These are phyloP conservation scores for Forbesichthys agassizii DNA, from an alignment of 2,113 vertebrate genomes.

Conservation along the genomic window DNA sequence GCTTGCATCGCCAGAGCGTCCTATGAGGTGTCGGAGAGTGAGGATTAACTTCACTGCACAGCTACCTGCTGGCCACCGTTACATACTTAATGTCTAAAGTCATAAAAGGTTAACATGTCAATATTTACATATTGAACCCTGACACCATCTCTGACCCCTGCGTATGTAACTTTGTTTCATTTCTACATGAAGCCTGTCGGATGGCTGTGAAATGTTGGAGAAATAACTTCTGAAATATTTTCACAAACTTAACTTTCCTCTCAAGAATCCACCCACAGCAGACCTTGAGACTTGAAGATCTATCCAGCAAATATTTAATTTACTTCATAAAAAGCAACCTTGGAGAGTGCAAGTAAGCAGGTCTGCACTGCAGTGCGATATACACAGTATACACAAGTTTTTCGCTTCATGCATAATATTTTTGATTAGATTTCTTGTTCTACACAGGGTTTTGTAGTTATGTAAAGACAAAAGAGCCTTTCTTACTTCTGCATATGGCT, in stretches of 20 bases:
- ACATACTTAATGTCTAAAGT: neutral
- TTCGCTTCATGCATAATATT: no score
- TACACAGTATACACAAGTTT: no score
- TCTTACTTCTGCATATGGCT: neutral
- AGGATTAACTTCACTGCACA: no score
- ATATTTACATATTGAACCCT: neutral
- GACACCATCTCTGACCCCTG: neutral
- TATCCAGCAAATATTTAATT: slow-evolving; percentile 3
- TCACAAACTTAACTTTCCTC: neutral
- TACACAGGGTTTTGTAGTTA: no score
- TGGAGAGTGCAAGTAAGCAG: neutral
- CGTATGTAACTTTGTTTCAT: neutral
- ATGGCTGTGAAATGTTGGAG: neutral
- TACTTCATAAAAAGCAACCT: neutral
- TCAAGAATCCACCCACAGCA: neutral
- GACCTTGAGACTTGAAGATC: slow-evolving; percentile 1
- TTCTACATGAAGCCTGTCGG: neutral
- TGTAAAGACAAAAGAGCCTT: neutral
- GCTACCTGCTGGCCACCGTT: no score
- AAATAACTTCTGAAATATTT: neutral
- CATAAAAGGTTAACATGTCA: neutral
- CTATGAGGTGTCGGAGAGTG: no score
- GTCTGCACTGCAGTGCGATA: no score
- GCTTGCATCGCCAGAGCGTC: no score
- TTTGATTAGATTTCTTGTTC: no score